Evolutionary conservation across 2,888 invertebrate genomes (phyloP).

Genomic region (Norana najaformis): DNA sequence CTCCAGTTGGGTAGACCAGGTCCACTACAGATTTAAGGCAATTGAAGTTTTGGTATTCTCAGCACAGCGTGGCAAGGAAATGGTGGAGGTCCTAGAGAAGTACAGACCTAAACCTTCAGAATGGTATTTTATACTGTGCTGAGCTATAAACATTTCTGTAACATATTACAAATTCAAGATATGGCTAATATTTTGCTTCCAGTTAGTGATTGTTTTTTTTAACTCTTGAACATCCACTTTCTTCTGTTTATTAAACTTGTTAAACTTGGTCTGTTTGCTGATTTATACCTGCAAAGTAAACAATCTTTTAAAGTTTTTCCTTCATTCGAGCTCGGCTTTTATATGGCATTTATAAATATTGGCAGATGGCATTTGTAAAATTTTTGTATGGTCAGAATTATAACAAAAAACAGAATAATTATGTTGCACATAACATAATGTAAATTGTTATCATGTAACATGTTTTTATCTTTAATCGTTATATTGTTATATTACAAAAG

Average conservation of each 20-base stretch:
- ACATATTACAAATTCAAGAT: neutral
- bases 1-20: conserved; percentile 56
- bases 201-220: too few relatives aligned
- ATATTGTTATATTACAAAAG: too few relatives aligned
- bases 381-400: too few relatives aligned
- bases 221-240: too few relatives aligned
- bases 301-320: too few relatives aligned
- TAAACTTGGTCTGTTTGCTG: too few relatives aligned
- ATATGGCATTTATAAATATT: too few relatives aligned
- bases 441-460: neutral
- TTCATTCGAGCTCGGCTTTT: too few relatives aligned
- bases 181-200: neutral
- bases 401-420: neutral
- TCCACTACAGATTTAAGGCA: conserved; percentile 51
- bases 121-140: neutral
- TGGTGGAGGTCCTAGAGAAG: conserved; percentile 52
- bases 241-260: too few relatives aligned
- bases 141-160: neutral
- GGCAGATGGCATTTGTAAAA: too few relatives aligned
- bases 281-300: too few relatives aligned
- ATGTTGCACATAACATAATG: neutral
- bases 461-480: neutral
- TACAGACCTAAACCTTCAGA: conserved; percentile 50
- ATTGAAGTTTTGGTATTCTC: conserved; percentile 48
- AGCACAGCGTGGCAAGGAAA: conserved; percentile 45